Evolutionary conservation across 1,140 invertebrate genomes (phyloP).

Genomic region (Saccostrea cuccullata): DNA sequence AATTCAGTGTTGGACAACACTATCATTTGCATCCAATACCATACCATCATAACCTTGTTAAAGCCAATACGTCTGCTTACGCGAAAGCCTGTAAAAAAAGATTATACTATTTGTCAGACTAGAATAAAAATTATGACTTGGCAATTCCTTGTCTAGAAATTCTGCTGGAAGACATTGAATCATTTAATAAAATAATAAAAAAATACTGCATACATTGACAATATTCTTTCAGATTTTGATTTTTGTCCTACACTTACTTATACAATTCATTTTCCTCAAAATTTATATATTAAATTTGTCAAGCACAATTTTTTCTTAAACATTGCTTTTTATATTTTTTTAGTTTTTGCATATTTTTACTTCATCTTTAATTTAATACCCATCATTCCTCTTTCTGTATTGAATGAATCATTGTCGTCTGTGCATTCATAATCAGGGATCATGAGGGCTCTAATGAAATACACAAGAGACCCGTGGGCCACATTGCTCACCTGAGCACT

Average conservation of each 20-base stretch:
- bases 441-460: too few relatives aligned
- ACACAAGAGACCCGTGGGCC: too few relatives aligned
- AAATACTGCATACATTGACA: not conserved
- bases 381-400: too few relatives aligned
- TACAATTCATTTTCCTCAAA: not conserved
- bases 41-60: not conserved
- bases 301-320: not conserved
- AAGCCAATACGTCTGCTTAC: not conserved
- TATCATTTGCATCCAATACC: conserved; percentile 1
- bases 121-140: not conserved
- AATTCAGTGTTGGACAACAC: not conserved
- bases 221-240: not conserved
- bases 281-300: not conserved
- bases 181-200: not conserved
- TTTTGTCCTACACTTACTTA: not conserved
- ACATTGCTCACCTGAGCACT: too few relatives aligned
- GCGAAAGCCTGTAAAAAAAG: not conserved
- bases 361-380: too few relatives aligned
- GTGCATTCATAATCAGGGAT: too few relatives aligned
- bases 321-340: too few relatives aligned
- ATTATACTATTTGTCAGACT: conserved; percentile 11
- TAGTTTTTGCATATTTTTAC: too few relatives aligned
- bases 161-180: not conserved
- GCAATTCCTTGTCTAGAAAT: not conserved
- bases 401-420: too few relatives aligned